A percentile compares a stretch with the other conserved stretches of the same genome.
Conservation (phyloP, 2,888 invertebrate genomes). For the Ectemnius continuus region DNA sequence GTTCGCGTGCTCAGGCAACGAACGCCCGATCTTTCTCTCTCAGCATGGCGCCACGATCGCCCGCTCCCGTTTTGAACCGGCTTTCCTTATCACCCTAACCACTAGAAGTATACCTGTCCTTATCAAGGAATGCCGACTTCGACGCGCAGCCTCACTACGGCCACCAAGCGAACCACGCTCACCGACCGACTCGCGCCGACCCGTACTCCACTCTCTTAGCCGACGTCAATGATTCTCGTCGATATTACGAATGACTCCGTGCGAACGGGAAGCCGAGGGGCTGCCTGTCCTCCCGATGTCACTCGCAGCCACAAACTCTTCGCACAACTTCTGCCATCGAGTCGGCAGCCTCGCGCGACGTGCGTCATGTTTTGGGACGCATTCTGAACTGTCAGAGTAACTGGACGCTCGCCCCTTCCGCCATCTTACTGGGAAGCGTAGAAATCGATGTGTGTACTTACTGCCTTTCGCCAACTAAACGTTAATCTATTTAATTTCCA, state of each 20-base stretch:
- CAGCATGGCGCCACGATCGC: not conserved
- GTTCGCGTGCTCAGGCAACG: conserved; percentile 15
- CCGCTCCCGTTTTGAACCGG: conserved; percentile 24
- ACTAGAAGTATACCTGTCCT: not conserved
- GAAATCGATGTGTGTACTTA: not conserved
- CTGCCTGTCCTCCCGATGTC: conserved; percentile 22
- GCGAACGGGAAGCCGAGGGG: not conserved
- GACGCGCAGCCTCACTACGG: conserved; percentile 29
- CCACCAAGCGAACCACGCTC: conserved; percentile 32
- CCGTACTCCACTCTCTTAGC: conserved; percentile 22
- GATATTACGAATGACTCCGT: not conserved
- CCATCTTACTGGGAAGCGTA: conserved; percentile 23
- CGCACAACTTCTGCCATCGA: not conserved
- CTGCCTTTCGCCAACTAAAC: too few species aligned
- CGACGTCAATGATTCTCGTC: conserved; percentile 23
- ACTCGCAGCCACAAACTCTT: conserved; percentile 14
- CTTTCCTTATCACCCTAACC: conserved; percentile 18
- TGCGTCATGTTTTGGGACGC: conserved; percentile 50
- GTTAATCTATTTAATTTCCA: not conserved
- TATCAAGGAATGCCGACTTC: conserved; percentile 11
- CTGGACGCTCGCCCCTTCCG: conserved; percentile 6
- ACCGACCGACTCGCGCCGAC: conserved; percentile 18
- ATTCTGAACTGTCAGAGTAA: conserved; percentile 21
- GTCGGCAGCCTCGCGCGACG: conserved; percentile 25
- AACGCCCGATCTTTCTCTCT: conserved; percentile 35